phyloP scores from a whole-genome alignment of 2,888 invertebrate species.

The Andrena flavipes region DNA sequence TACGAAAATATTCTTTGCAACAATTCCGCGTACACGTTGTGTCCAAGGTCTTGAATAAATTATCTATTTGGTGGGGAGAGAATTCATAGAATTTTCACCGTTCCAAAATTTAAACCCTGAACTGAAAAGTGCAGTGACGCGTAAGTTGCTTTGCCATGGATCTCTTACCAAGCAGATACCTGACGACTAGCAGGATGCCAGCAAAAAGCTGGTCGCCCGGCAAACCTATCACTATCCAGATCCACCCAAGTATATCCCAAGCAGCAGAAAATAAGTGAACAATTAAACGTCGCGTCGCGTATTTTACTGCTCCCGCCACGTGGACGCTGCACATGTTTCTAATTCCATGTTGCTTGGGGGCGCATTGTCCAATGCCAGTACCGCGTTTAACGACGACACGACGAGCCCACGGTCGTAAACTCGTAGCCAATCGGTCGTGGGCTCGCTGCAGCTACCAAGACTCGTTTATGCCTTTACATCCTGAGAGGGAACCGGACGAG shows the following conservation, averaged over 20 bases:
- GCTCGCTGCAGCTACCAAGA: constrained; percentile 58
- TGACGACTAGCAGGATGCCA: no score
- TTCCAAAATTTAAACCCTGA: no score
- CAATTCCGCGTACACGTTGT: no score
- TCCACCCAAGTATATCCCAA: neutral
- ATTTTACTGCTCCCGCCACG: neutral
- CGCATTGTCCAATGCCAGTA: constrained; percentile 55
- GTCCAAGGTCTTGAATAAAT: no score
- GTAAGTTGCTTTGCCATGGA: no score
- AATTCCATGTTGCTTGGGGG: constrained; percentile 7
- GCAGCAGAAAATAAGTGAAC: neutral
- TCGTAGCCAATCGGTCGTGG: constrained; percentile 61
- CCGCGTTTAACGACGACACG: constrained; percentile 56
- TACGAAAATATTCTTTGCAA: no score
- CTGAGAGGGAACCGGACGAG: constrained; percentile 68
- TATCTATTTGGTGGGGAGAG: no score
- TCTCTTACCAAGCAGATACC: no score
- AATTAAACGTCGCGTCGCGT: constrained; percentile 1
- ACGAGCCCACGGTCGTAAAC: constrained; percentile 60
- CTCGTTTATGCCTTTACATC: constrained; percentile 67
- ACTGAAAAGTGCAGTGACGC: no score
- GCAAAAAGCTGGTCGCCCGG: neutral
- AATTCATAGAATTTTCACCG: no score
- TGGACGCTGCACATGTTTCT: constrained; percentile 20
- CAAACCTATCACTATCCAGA: neutral